A percentile compares a stretch with the other conserved stretches of the same genome.
These are phyloP conservation scores for Ifrita kowaldi DNA, from an alignment of 2,113 vertebrate species.

Conservation along the genomic window DNA sequence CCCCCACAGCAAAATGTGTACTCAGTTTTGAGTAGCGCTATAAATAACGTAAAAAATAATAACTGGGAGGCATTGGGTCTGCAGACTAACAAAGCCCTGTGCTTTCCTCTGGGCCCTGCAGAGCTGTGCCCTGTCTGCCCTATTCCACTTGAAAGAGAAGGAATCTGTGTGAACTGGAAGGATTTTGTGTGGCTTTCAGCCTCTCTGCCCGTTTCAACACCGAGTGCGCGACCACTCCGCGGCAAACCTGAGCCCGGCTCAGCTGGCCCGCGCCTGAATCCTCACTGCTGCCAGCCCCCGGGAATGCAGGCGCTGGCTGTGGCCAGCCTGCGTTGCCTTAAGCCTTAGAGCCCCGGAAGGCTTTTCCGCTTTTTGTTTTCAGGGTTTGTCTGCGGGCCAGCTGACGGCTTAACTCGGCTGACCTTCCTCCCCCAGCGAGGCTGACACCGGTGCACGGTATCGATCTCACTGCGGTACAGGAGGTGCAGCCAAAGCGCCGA, in stretches of 20 bases:
- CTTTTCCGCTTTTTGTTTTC: neutral
- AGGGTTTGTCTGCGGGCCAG: neutral
- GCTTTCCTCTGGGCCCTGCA: neutral
- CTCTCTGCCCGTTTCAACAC: neutral
- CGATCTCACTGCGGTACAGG: constrained; percentile 32
- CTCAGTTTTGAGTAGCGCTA: neutral
- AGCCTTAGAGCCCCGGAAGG: neutral
- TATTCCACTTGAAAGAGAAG: neutral
- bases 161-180: neutral
- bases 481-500: neutral
- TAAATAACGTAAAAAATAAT: neutral
- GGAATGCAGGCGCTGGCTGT: neutral
- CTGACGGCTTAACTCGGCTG: neutral
- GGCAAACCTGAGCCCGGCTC: neutral
- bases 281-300: neutral
- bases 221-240: rapidly evolving
- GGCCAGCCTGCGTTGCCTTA: neutral
- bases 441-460: neutral
- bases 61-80: neutral
- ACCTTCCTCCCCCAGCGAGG: neutral
- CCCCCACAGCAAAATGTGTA: constrained; percentile 30
- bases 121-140: neutral
- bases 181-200: neutral
- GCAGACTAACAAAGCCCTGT: neutral
- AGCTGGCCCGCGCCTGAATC: neutral